Base-by-base conservation (phyloP, 2,797 vertebrate species). In the Takifugu ocellatus region DNA sequence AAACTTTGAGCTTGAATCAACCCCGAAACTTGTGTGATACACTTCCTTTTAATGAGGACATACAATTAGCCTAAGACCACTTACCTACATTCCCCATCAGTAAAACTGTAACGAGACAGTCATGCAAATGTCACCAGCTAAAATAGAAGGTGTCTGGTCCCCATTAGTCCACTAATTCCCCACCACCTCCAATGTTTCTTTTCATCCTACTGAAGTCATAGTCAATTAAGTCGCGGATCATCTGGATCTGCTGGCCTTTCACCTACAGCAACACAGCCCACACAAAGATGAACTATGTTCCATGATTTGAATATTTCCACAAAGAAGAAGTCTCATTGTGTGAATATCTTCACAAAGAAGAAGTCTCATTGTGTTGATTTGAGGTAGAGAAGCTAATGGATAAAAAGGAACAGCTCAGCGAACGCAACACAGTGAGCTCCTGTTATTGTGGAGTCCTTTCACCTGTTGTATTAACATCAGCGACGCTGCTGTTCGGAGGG, bases 401-500 rank as follows among this genome's bases (percentile, higher is more conserved):
- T 11, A 39, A 39, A 39, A 39, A 39, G 36, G 36, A 15, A 3
- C 36, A 39, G 12, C 1, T 39, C 36, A 39, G 36, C 14, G 36
- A 39, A 14, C 11, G 33, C 33, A 9, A 9, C 31, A 33, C 31
- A 33, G 31, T 33, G 31, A 7, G 5, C 33, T 36, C 33, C 33
- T 36, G 29, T 36, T 36, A 11, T 36, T 36, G 33, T 48, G 11
- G 43, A 61, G 54, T 21, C 56, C 4, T 39, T 49, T 25, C 3
- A 27, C 43, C 52, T 58, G 56, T 73, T 66, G 58, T 12, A 0
- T 46, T 49, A 60, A 25, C 27, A 33, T 66, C 42, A 49, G 54
- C 56, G 12, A 36, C 17, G 53, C 59, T 56, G 17, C 31, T 51
- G 48, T 66, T 72, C 69, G 17, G 36, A 31, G n/a, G 1, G 21